Conservation (phyloP, 2,888 invertebrate species). For the Drosophila emarginata region DNA sequence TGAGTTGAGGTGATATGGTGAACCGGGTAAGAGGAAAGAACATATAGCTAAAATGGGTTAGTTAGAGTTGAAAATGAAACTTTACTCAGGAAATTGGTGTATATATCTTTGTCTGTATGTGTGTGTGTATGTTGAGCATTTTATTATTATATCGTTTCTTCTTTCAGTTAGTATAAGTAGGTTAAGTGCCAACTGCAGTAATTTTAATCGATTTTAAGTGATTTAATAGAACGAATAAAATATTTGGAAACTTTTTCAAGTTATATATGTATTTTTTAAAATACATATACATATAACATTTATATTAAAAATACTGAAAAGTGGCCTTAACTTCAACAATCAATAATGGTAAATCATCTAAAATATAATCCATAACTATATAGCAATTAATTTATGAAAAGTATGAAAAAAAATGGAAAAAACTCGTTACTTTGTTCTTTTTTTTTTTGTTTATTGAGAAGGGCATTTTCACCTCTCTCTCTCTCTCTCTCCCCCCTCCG, state of each 20-base stretch:
- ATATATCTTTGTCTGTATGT: neutral
- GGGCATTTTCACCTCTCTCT: too few species aligned
- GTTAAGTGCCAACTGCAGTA: slow-evolving; percentile 33
- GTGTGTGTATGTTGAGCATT: neutral
- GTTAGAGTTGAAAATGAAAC: slow-evolving; percentile 14
- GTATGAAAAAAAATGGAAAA: neutral
- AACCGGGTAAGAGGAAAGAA: slow-evolving; percentile 4
- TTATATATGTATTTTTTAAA: neutral
- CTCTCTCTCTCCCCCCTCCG: too few species aligned
- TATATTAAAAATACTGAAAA: too few species aligned
- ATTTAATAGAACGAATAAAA: neutral
- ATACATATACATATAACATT: neutral
- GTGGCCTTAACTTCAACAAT: too few species aligned
- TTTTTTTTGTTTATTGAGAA: too few species aligned
- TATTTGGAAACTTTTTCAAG: neutral
- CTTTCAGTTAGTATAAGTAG: neutral
- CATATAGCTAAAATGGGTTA: slow-evolving; percentile 10
- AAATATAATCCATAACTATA: too few species aligned
- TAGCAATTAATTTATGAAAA: neutral
- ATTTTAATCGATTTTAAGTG: slow-evolving; percentile 12
- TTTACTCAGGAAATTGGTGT: slow-evolving; percentile 2
- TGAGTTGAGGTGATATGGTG: slow-evolving; percentile 5
- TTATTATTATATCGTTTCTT: slow-evolving; percentile 2
- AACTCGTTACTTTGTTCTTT: neutral
- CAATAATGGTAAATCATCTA: too few species aligned